Percentiles rank a stretch among this genome's conserved stretches.
phyloP scores from a whole-genome alignment of 2,888 invertebrate species.

The Drosophila prolongata region DNA sequence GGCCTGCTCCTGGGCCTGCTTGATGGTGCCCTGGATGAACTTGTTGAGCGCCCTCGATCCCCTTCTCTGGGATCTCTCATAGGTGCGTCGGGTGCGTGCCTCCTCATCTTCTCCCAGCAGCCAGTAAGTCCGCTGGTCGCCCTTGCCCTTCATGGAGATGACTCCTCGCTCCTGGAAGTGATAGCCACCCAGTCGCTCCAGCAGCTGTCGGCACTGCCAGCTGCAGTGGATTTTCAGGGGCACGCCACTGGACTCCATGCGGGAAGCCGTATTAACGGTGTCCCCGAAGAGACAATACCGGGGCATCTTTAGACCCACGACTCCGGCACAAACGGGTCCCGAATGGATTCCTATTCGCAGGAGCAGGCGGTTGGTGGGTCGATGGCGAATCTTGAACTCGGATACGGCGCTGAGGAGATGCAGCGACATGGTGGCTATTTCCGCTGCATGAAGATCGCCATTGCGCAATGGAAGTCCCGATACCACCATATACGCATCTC shows the following conservation, averaged over 20 bases:
- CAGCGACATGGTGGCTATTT: constrained; percentile 97
- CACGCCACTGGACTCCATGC: constrained; percentile 94
- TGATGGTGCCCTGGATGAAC: constrained; percentile 82
- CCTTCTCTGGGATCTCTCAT: constrained; percentile 85
- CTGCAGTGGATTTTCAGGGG: constrained; percentile 94
- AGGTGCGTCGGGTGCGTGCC: constrained; percentile 86
- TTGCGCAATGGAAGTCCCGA: constrained; percentile 95
- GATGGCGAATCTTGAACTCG: constrained; percentile 94
- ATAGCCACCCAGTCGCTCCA: constrained; percentile 91
- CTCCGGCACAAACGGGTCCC: constrained; percentile 96
- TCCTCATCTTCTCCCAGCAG: constrained; percentile 90
- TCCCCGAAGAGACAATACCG: constrained; percentile 96
- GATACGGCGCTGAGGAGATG: constrained; percentile 93
- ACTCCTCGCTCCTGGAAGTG: constrained; percentile 89
- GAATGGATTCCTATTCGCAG: constrained; percentile 96
- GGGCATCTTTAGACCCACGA: constrained; percentile 97
- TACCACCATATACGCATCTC: constrained; percentile 96
- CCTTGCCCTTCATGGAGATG: constrained; percentile 93
- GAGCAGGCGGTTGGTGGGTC: constrained; percentile 92
- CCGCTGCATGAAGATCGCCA: constrained; percentile 95
- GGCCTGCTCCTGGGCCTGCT: constrained; percentile 69
- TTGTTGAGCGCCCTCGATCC: constrained; percentile 84
- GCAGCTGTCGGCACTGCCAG: constrained; percentile 88
- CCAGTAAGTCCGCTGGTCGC: constrained; percentile 93
- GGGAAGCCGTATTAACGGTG: constrained; percentile 95